Conservation (phyloP, 1,140 invertebrate genomes). For the Vanessa atalanta region DNA sequence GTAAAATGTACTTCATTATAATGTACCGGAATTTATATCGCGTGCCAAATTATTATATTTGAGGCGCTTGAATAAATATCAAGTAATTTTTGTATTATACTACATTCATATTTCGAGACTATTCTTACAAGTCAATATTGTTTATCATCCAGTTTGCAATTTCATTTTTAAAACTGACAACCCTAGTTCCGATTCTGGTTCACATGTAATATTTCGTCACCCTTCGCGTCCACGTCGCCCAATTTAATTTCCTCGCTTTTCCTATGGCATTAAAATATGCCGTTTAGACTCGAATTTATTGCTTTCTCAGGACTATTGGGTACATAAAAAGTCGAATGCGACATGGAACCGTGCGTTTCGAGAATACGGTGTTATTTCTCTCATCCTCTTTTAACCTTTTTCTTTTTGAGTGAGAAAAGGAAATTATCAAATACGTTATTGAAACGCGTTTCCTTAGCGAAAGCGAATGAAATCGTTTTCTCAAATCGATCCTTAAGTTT, state of each 20-base stretch:
- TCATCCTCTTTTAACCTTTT: constrained; percentile 23
- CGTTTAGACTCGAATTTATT: constrained; percentile 23
- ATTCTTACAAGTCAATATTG: too few relatives aligned
- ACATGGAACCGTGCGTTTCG: constrained; percentile 25
- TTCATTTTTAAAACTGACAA: not conserved
- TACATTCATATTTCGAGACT: too few relatives aligned
- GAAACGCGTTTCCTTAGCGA: constrained; percentile 23
- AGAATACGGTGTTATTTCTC: constrained; percentile 22
- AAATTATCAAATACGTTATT: constrained; percentile 38
- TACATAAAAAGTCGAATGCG: constrained; percentile 13
- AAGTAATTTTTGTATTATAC: too few relatives aligned
- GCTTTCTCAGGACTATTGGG: constrained; percentile 8
- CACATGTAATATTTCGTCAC: constrained; percentile 1
- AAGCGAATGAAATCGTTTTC: constrained; percentile 17
- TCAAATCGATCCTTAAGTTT: not conserved
- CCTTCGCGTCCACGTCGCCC: constrained; percentile 4
- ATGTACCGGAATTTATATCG: too few relatives aligned
- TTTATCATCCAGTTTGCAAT: not conserved
- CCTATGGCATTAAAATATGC: constrained; percentile 20
- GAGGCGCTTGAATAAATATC: too few relatives aligned
- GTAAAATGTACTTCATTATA: too few relatives aligned
- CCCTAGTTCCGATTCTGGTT: not conserved
- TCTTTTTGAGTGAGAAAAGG: constrained; percentile 24
- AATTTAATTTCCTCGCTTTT: constrained; percentile 26
- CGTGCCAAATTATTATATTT: too few relatives aligned